These are phyloP conservation scores for Ridgeia piscesae DNA, from an alignment of 1,140 invertebrate species.

Conservation along the genomic window DNA sequence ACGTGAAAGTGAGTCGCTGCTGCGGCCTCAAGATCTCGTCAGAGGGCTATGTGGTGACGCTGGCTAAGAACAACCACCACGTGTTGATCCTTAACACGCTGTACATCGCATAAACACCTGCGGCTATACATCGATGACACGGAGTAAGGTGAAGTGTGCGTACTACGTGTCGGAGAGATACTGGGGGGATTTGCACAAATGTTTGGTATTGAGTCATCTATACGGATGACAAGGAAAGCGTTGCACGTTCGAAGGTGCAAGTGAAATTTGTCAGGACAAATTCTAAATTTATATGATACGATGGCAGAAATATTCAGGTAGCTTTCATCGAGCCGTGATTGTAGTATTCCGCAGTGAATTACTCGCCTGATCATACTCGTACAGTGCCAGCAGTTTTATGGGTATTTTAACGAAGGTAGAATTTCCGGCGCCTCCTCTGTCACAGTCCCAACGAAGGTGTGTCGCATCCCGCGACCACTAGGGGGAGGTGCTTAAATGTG, in stretches of 20 bases:
- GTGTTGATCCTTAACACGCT: conserved; percentile 93
- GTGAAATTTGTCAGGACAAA: background rate
- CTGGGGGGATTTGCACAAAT: background rate
- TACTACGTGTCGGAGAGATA: background rate
- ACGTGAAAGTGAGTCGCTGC: conserved; percentile 95
- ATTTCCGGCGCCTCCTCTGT: background rate
- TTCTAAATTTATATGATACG: background rate
- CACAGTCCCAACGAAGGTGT: background rate
- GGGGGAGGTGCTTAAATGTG: background rate
- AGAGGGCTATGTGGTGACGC: conserved; percentile 92
- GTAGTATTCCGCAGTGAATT: background rate
- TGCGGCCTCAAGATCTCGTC: conserved; percentile 95
- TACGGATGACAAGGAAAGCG: background rate
- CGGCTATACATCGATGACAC: background rate
- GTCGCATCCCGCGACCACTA: background rate
- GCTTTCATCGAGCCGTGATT: background rate
- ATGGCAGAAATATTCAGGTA: background rate
- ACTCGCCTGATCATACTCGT: background rate
- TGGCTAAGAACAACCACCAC: conserved; percentile 98
- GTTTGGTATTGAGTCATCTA: background rate
- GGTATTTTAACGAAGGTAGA: background rate
- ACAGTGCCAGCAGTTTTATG: background rate
- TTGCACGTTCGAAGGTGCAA: background rate
- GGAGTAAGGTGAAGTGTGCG: background rate
- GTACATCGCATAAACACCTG: conserved; percentile 25